Evolutionary conservation across 2,797 vertebrate species (phyloP).

Genomic region (Lagodon rhomboides): DNA sequence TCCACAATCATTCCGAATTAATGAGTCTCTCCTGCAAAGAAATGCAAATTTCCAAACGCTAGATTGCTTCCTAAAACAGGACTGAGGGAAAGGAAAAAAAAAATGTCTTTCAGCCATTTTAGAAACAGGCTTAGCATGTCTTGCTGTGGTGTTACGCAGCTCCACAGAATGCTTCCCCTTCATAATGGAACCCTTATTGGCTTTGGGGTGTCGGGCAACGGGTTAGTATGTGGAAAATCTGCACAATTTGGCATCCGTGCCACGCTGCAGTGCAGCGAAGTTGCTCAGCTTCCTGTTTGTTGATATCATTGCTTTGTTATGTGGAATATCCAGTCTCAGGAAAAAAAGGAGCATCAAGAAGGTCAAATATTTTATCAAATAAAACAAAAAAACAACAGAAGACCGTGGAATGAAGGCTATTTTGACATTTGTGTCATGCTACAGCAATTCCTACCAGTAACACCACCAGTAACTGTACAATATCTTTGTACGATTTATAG

Average conservation of each 20-base stretch:
- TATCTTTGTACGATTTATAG: not conserved
- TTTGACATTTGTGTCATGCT: slow-evolving; percentile 21
- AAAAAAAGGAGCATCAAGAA: slow-evolving; percentile 40
- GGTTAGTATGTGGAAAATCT: slow-evolving; percentile 73
- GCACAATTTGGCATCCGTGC: slow-evolving; percentile 44
- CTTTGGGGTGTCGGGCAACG: slow-evolving; percentile 54
- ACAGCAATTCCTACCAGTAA: slow-evolving; percentile 3
- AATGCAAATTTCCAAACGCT: slow-evolving; percentile 76
- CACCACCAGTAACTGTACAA: not conserved
- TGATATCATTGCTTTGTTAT: slow-evolving; percentile 56
- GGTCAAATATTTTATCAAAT: slow-evolving; percentile 47
- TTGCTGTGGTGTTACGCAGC: slow-evolving; percentile 61
- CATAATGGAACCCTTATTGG: slow-evolving; percentile 74
- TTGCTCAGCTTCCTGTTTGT: slow-evolving; percentile 77
- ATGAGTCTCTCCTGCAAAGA: slow-evolving; percentile 78
- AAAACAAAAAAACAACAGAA: slow-evolving; percentile 15
- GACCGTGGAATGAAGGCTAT: slow-evolving; percentile 9
- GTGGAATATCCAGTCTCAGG: slow-evolving; percentile 38
- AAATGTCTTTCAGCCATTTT: slow-evolving; percentile 73
- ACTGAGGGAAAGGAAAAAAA: slow-evolving; percentile 40
- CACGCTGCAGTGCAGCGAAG: slow-evolving; percentile 41
- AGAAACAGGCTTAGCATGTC: slow-evolving; percentile 57
- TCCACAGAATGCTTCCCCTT: slow-evolving; percentile 59
- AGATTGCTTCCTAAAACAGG: slow-evolving; percentile 79
- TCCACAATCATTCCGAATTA: slow-evolving; percentile 79